Evolutionary conservation across 2,888 invertebrate genomes (phyloP).

Genomic region (Gerris lacustris): DNA sequence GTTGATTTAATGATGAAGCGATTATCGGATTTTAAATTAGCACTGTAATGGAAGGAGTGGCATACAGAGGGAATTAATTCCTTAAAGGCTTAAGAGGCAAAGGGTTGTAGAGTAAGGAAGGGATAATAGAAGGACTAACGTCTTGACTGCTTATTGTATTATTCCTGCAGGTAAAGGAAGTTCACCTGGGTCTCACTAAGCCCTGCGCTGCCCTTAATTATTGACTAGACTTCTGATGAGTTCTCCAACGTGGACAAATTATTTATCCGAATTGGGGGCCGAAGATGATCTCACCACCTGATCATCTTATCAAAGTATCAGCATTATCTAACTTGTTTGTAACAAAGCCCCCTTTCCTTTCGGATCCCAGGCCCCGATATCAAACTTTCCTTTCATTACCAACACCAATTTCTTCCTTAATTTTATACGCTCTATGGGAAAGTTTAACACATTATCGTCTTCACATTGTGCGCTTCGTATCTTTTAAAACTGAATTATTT

Average conservation of each 20-base stretch:
- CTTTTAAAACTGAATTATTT: too few species aligned
- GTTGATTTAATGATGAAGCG: neutral
- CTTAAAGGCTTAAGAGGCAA: neutral
- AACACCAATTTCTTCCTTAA: too few species aligned
- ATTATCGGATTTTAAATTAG: constrained; percentile 3
- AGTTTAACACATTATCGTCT: too few species aligned
- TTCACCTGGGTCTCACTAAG: neutral
- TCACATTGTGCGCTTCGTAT: too few species aligned
- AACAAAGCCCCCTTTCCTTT: too few species aligned
- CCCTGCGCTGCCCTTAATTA: neutral
- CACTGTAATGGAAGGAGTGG: neutral
- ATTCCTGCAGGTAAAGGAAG: neutral
- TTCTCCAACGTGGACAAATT: neutral
- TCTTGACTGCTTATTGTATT: constrained; percentile 3
- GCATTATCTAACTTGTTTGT: too few species aligned
- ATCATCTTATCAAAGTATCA: too few species aligned
- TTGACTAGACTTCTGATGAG: neutral
- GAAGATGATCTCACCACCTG: too few species aligned
- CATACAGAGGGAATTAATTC: neutral
- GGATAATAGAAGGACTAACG: neutral
- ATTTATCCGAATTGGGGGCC: neutral
- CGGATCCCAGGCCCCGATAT: too few species aligned
- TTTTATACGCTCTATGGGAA: too few species aligned
- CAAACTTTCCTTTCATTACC: too few species aligned
- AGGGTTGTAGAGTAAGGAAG: neutral